Base-by-base conservation (phyloP, 2,888 invertebrate genomes). In the Stratiomys singularior region DNA sequence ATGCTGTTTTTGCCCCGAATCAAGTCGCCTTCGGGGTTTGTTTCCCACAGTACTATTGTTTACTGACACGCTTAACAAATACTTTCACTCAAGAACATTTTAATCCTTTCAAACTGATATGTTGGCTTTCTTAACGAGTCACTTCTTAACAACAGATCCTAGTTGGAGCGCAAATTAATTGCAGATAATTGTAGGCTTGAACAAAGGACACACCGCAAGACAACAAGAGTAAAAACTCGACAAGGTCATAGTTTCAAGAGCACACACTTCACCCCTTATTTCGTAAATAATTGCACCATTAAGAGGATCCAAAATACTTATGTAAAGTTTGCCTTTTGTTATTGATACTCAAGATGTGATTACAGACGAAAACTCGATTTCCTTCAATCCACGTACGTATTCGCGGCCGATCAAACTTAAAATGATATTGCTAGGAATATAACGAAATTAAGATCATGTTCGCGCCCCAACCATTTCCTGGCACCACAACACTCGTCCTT, bases 381-480 rank as follows among this genome's bases (percentile, higher is more conserved):
- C 78, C 80, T 78, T 78, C 78, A 79, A 78, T 80, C 67, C 74
- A 83, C 83, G 83, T 85, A 85, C 84, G 86, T 84, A 86, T 86
- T 85, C 86, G 84, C 86, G 84, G 85, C 85, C 86, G 87, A 86
- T 87, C 86, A 86, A 86, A 86, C 85, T 86, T 84, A 85, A 87
- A 87, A 87, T 87, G 86, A 87, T 86, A 84, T 85, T 85, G 84
- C 85, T 85, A 83, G 82, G 85, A 85, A 84, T 77, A 78, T 79
- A 79, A 79, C 79, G 77, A 79, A 79, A 79, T 79, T 79, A 85
- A 85, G 86, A 87, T 87, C 87, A 86, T 86, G 85, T 85, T 84
- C 82, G 78, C 78, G 63, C 52, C 78, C 77, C 78, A 67, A 60
- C 71, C 60, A 74, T 37, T 28, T 60, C 74, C 60, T 74, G 74